These are phyloP conservation scores for Tetragonisca angustula DNA, from an alignment of 2,888 invertebrate genomes.

Conservation along the genomic window DNA sequence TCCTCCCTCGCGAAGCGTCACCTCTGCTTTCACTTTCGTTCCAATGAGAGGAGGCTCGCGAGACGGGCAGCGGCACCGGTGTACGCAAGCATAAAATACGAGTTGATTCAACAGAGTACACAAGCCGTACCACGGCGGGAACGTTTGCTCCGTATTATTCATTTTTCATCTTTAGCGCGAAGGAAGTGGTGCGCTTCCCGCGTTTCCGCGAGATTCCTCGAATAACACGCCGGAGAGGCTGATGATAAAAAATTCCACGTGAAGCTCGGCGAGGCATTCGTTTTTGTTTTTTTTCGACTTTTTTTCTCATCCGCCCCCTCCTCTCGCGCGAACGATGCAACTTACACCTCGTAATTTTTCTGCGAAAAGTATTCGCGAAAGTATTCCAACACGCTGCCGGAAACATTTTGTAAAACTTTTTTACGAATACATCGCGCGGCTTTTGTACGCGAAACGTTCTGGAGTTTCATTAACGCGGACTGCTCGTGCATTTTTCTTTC, in stretches of 20 bases:
- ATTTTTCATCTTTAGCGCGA: background rate
- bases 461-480: background rate
- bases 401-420: background rate
- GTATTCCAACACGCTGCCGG: background rate
- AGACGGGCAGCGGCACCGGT: slow-evolving; percentile 21
- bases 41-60: slow-evolving; percentile 30
- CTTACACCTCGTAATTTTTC: background rate
- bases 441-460: background rate
- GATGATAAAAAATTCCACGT: background rate
- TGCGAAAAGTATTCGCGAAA: background rate
- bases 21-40: slow-evolving; percentile 36
- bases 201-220: background rate
- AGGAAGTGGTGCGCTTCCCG: slow-evolving; percentile 8
- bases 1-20: slow-evolving; percentile 25
- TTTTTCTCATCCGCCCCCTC: background rate
- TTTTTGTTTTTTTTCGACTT: no score
- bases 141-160: slow-evolving; percentile 29
- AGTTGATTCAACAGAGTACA: slow-evolving; percentile 15
- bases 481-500: no score
- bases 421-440: background rate
- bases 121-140: background rate
- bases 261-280: background rate
- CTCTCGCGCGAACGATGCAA: background rate
- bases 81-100: slow-evolving; percentile 29
- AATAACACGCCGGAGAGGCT: background rate